Conservation (phyloP, 1,140 invertebrate species). For the Drosophila sp. region DNA sequence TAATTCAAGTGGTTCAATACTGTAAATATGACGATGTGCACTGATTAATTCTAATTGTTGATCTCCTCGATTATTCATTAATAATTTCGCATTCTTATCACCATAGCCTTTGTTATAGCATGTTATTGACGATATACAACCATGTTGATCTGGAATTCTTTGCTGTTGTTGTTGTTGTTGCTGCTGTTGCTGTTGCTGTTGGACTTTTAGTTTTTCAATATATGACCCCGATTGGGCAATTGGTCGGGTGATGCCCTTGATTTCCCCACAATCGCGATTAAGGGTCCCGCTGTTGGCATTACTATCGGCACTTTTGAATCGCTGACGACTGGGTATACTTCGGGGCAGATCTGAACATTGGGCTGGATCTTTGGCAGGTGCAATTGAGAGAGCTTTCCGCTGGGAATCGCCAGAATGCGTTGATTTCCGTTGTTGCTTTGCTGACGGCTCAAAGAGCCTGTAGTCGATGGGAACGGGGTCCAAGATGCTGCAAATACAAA, state of each 20-base stretch:
- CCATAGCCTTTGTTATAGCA: constrained; percentile 63
- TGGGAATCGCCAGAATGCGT: constrained; percentile 50
- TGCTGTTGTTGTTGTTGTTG: neutral
- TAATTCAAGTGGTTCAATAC: constrained; percentile 60
- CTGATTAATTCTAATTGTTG: constrained; percentile 26
- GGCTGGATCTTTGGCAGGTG: constrained; percentile 68
- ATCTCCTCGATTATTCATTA: constrained; percentile 35
- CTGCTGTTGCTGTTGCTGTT: neutral
- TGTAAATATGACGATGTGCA: constrained; percentile 58
- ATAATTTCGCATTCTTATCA: constrained; percentile 54
- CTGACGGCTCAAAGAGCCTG: constrained; percentile 68
- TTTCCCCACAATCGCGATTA: constrained; percentile 55
- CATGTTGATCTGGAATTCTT: constrained; percentile 17
- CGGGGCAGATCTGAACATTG: constrained; percentile 70
- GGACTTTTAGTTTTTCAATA: constrained; percentile 64
- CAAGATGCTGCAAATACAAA: constrained; percentile 46
- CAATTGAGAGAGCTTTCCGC: constrained; percentile 59
- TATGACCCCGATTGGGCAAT: constrained; percentile 65
- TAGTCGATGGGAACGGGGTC: constrained; percentile 70
- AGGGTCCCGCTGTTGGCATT: constrained; percentile 61
- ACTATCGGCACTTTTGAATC: constrained; percentile 66
- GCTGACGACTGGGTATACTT: constrained; percentile 63
- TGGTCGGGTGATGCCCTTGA: constrained; percentile 53
- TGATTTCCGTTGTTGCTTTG: constrained; percentile 64
- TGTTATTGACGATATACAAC: constrained; percentile 7